Base-by-base conservation (phyloP, 2,888 invertebrate genomes). In the Elysia crispata region DNA sequence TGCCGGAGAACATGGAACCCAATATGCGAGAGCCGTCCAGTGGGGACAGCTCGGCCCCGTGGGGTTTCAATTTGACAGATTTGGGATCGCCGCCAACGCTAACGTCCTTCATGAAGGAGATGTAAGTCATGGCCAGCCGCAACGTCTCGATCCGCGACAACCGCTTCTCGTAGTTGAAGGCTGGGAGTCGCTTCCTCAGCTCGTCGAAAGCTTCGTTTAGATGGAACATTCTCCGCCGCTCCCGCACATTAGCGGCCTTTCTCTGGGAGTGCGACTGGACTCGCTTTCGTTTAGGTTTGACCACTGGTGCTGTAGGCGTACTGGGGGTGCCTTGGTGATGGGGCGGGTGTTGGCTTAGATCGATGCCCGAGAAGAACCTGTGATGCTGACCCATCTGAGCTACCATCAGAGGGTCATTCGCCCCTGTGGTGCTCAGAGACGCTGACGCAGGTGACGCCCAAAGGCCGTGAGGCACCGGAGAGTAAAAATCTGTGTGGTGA, bases 71-170 rank as follows among this genome's bases (percentile, higher is more conserved):
- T 75, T 85, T 83, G 25, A 88, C 86, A 28, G 86, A 82, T 69
- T 85, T 85, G 0, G 87, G 89, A 64, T 89, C 88, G 30, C 87
- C 85, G 18, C 89, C 89, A n/a, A 86, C 85, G 3, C 87, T 85
- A 25, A 98, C 93, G 90, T 98, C 98, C 41, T 96, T 95, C 98
- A 98, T 98, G 92, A 98, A 98, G 83, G 96, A 96, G 89, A 98
- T 98, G 93, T 98, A 98, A 0, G 97, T 98, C 89, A 98, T 98
- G 76, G 98, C 98, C 87, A 98, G 93, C 0, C 98, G 95, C 0
- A 98, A 94, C 0, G 98, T 98, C 93, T 98, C 98, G 25, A 90
- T 90, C 15, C 90, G 80, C 1, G 90, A 90, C 31, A 90, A 85
- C 33, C 88, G 85, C 81, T 90, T 90, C 83, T 90, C 90, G 81